These are phyloP conservation scores for Macrocentrus cingulum DNA, from an alignment of 1,140 invertebrate genomes.

Conservation along the genomic window DNA sequence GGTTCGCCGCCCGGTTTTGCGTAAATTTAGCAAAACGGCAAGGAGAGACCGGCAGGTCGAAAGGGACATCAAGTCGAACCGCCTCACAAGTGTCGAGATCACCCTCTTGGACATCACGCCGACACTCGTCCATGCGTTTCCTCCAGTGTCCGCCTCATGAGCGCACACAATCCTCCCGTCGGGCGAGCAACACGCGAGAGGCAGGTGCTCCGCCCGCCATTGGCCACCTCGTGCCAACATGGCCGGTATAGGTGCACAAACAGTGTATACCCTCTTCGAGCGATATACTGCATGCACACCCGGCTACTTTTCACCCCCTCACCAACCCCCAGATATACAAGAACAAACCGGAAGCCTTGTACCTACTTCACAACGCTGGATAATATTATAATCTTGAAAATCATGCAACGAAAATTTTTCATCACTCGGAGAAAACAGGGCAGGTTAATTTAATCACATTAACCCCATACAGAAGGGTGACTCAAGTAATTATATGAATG, in stretches of 20 bases:
- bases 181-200: constrained; percentile 34
- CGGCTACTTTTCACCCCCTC: constrained; percentile 13
- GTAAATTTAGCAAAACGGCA: too few species aligned
- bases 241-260: constrained; percentile 48
- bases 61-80: constrained; percentile 1
- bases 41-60: neutral
- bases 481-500: neutral
- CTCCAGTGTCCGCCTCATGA: constrained; percentile 5
- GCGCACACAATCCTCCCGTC: constrained; percentile 16
- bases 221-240: constrained; percentile 57
- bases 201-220: constrained; percentile 58
- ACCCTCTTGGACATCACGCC: neutral
- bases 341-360: neutral
- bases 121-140: constrained; percentile 14
- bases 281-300: neutral
- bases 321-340: too few species aligned
- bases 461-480: too few species aligned
- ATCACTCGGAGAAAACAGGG: neutral
- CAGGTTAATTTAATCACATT: neutral
- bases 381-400: constrained; percentile 7
- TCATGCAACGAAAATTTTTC: constrained; percentile 12
- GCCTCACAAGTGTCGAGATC: neutral
- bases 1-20: too few species aligned
- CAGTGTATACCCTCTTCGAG: constrained; percentile 5
- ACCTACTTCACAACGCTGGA: neutral